Conservation (phyloP, 2,113 vertebrate genomes). For the Colaptes auratus region DNA sequence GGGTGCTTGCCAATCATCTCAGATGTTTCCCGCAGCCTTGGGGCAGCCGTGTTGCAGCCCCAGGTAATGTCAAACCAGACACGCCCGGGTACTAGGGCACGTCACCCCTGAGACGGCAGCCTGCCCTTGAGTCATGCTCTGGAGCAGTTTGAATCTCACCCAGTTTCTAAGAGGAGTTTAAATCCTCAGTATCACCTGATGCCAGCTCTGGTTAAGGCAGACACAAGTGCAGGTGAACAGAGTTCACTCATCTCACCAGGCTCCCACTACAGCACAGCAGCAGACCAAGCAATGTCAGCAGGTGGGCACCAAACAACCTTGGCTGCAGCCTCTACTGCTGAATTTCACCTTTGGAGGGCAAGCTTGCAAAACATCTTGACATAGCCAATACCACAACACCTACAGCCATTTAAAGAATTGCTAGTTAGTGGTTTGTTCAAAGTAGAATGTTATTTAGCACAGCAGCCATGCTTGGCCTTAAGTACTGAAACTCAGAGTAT, state of each 20-base stretch:
- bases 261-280: fast-evolving
- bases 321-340: too few relatives aligned
- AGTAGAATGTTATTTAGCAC: not conserved
- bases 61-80: not conserved
- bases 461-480: not conserved
- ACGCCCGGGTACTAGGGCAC: fast-evolving
- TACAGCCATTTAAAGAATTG: not conserved
- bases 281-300: too few relatives aligned
- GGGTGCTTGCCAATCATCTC: fast-evolving
- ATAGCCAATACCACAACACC: fast-evolving
- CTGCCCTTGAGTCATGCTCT: too few relatives aligned
- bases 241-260: not conserved
- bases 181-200: fast-evolving
- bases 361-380: fast-evolving
- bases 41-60: not conserved
- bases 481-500: not conserved
- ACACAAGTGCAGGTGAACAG: too few relatives aligned
- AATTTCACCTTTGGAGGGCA: too few relatives aligned
- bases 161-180: too few relatives aligned
- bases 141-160: fast-evolving
- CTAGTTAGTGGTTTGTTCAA: not conserved
- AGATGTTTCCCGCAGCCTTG: not conserved
- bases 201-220: too few relatives aligned
- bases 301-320: fast-evolving
- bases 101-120: fast-evolving